Evolutionary conservation across 2,113 vertebrate species (phyloP).

Genomic region (Amblyopsis rosae): DNA sequence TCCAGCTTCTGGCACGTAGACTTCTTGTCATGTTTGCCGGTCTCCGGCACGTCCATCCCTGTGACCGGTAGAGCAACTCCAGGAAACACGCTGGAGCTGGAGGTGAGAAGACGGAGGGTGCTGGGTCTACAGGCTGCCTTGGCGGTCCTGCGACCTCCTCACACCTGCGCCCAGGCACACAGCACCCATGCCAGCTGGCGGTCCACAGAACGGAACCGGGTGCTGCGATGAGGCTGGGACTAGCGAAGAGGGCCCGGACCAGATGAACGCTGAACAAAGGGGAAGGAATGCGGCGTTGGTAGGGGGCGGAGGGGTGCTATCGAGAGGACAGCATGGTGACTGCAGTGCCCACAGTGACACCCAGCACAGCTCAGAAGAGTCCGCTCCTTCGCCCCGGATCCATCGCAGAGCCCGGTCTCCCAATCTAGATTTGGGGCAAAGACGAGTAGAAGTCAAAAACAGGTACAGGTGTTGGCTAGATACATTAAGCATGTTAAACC

Average conservation of each 20-base stretch:
- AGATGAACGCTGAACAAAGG: neutral
- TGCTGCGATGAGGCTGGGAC: constrained; percentile 13
- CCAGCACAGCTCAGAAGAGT: neutral
- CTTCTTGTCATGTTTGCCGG: constrained; percentile 94
- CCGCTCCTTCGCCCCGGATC: constrained; percentile 8
- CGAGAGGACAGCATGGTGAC: constrained; percentile 60
- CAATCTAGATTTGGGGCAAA: constrained; percentile 73
- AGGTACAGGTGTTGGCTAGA: neutral
- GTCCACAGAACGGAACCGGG: constrained; percentile 47
- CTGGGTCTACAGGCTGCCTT: constrained; percentile 73
- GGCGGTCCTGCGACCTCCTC: constrained; percentile 80
- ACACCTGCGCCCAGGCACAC: constrained; percentile 75
- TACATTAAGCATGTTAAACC: no score
- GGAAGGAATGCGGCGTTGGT: neutral
- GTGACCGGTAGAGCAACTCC: constrained; percentile 76
- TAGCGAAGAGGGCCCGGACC: neutral
- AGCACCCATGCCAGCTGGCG: constrained; percentile 58
- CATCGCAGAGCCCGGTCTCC: constrained; percentile 55
- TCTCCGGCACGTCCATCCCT: constrained; percentile 95
- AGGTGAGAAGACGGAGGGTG: constrained; percentile 48
- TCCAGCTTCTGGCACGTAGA: constrained; percentile 95
- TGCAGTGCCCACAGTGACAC: neutral
- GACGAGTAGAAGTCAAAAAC: constrained; percentile 42
- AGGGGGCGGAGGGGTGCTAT: constrained; percentile 44
- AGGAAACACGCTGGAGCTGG: constrained; percentile 74